These are phyloP conservation scores for Spheniscus mendiculus DNA, from an alignment of 2,113 vertebrate species.

Conservation along the genomic window DNA sequence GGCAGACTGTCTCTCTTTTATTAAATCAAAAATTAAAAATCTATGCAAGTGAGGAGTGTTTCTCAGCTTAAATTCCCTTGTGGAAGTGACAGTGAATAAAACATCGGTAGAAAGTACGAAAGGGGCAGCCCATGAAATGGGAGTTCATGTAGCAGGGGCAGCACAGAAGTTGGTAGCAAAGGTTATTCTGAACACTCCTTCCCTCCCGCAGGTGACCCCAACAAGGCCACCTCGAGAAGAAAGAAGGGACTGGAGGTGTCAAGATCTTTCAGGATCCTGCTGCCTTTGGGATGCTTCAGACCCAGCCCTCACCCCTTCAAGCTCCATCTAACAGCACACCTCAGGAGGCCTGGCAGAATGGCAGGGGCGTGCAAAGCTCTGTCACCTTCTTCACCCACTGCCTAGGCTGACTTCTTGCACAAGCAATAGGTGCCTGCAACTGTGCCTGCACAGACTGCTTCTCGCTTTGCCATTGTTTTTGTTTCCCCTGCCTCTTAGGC, in stretches of 20 bases:
- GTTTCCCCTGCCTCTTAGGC: not conserved
- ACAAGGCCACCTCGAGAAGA: not conserved
- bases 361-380: not conserved
- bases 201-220: not conserved
- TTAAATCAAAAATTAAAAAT: not conserved
- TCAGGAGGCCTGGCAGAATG: not conserved
- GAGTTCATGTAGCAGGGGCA: not conserved
- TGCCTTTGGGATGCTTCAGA: not conserved
- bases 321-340: not conserved
- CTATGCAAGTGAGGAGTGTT: not conserved
- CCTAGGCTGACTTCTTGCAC: not conserved
- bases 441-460: not conserved
- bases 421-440: not conserved
- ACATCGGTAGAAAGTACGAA: not conserved
- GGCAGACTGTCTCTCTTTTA: not conserved
- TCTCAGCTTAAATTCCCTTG: not conserved
- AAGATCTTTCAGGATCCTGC: not conserved
- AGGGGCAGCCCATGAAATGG: not conserved
- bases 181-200: not conserved
- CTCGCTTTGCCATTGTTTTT: not conserved
- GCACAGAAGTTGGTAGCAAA: not conserved
- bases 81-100: not conserved
- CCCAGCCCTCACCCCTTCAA: not conserved
- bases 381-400: not conserved
- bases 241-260: not conserved